Evolutionary conservation across 2,888 invertebrate genomes (phyloP), one percentile per base, ranked within the genome.

Genomic region (Cataglyphis livida): DNA sequence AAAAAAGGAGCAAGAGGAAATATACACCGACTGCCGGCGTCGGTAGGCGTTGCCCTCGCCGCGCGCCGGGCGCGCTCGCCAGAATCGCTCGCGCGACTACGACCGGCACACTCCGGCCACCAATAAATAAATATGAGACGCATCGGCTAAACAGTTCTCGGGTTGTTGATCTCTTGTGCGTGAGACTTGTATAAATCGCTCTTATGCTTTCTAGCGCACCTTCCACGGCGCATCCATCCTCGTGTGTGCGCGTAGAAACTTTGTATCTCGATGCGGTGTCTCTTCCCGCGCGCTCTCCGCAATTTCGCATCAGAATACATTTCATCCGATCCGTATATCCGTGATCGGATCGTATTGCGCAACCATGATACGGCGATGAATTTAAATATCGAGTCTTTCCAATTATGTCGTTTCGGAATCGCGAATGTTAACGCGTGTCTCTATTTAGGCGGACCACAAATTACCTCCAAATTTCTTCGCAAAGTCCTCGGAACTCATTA

Each of bases 51-150:
- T 74, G 41, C 76, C 83, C 74, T 81, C 79, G 70, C 32, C 32
- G 32, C 32, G 32, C 6, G 32, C 82, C 38, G 57, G 21, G 87
- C 91, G 89, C 92, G 90, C 91, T 92, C 92, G 91, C 91, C 92
- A 90, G 89, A 89, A 91, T 87, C 87, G 87, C 89, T 87, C 87
- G 87, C 89, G 87, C 85, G 85, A 88, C 88, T 88, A 82, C 87
- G 87, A 87, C 86, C 78, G 48, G 48, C 51, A n/a, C n/a, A 84
- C 86, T 82, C 86, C 82, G 82, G 75, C 82, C 87, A 75, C 73
- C 88, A 87, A 90, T 91, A 92, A 92, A 92, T 92, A 92, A 92
- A 92, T 92, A 91, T 91, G 88, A 89, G 91, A 90, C 90, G 88
- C 91, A 91, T 85, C 88, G 85, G 82, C 90, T 91, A 91, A 92